phyloP scores from a whole-genome alignment of 2,113 vertebrate genomes.

The Pangasianodon gigas region DNA sequence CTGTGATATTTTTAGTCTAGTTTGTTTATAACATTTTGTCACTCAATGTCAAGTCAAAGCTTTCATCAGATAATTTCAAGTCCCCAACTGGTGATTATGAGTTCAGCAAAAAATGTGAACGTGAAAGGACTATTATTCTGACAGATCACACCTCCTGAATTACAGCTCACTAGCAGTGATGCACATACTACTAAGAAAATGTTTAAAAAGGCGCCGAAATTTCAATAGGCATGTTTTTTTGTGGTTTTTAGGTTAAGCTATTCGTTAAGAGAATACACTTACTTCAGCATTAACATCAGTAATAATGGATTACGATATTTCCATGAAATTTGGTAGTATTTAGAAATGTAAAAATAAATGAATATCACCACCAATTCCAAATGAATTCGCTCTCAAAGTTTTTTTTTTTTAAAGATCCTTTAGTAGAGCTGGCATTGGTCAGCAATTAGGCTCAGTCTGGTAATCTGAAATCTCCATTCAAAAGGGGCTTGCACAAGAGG shows the following conservation, averaged over 20 bases:
- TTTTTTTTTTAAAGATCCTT: neutral
- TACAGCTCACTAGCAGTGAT: neutral
- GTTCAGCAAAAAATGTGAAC: neutral
- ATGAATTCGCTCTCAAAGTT: neutral
- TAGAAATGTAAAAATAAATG: neutral
- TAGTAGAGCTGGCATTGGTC: neutral
- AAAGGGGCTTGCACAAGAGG: slow-evolving; percentile 43
- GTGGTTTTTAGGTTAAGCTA: neutral
- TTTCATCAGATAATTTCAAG: no score
- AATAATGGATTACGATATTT: neutral
- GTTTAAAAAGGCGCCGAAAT: neutral
- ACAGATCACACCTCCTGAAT: neutral
- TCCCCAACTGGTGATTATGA: neutral
- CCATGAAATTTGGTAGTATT: neutral
- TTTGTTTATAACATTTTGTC: neutral
- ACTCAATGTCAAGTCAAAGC: neutral
- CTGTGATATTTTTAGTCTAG: neutral
- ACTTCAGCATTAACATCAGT: neutral
- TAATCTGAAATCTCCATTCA: slow-evolving; percentile 45
- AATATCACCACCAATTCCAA: neutral
- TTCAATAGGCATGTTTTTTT: neutral
- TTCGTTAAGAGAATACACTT: neutral
- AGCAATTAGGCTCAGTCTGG: slow-evolving; percentile 28
- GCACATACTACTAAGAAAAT: neutral
- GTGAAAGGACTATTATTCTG: neutral